These are phyloP conservation scores for Drosophila repleta DNA, from an alignment of 1,140 invertebrate genomes.

Conservation along the genomic window DNA sequence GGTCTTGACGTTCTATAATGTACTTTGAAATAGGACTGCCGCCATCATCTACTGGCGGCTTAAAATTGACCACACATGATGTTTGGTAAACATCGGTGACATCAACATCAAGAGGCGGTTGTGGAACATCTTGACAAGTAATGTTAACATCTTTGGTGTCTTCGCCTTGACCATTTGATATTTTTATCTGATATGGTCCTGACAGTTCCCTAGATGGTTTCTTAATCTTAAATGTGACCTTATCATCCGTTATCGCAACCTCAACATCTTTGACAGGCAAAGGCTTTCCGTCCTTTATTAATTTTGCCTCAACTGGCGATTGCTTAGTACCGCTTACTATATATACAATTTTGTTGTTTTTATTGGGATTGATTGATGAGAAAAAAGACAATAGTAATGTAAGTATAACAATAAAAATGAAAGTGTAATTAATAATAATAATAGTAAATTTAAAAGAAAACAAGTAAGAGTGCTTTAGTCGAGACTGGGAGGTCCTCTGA, in stretches of 20 bases:
- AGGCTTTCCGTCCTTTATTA: constrained; percentile 94
- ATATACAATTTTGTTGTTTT: neutral
- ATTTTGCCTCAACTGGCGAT: constrained; percentile 93
- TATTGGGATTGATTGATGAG: neutral
- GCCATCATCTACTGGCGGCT: constrained; percentile 96
- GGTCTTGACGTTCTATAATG: constrained; percentile 96
- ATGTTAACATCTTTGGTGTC: constrained; percentile 92
- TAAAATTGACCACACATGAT: constrained; percentile 96
- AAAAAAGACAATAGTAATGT: neutral
- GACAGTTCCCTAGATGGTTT: constrained; percentile 92
- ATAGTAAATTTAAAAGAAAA: too few species aligned
- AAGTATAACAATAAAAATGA: too few species aligned
- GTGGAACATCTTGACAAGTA: constrained; percentile 96
- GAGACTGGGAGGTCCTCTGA: too few species aligned
- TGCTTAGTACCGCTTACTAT: constrained; percentile 93
- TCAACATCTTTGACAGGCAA: constrained; percentile 94
- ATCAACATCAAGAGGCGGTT: constrained; percentile 93
- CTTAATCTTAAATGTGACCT: constrained; percentile 94
- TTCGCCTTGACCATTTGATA: constrained; percentile 94
- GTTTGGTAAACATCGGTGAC: constrained; percentile 96
- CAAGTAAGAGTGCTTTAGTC: too few species aligned
- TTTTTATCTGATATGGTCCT: constrained; percentile 93
- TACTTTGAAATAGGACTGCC: constrained; percentile 96
- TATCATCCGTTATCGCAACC: constrained; percentile 94
- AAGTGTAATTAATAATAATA: too few species aligned